Conservation (phyloP, 1,140 invertebrate genomes). For the Hypsibius dujardini region DNA sequence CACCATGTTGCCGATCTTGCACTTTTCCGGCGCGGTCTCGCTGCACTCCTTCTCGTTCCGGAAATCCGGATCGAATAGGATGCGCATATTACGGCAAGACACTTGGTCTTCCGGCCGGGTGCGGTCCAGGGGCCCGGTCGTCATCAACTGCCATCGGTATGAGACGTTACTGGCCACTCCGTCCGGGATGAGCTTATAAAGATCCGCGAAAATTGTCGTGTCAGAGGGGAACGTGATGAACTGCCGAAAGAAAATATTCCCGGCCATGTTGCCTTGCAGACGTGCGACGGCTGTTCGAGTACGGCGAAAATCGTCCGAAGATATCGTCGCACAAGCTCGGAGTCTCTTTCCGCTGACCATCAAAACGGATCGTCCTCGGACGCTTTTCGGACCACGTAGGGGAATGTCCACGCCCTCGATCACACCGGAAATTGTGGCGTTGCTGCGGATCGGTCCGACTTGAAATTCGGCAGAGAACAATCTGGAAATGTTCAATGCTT, state of each 20-base stretch:
- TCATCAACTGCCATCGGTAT: slow-evolving; percentile 9
- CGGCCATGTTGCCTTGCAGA: background rate
- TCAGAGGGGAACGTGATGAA: background rate
- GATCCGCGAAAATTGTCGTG: slow-evolving; percentile 8
- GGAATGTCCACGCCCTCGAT: background rate
- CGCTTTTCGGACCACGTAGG: background rate
- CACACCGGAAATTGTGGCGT: background rate
- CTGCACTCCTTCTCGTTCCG: background rate
- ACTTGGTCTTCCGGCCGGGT: background rate
- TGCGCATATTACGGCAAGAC: slow-evolving; percentile 6
- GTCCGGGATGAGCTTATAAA: slow-evolving; percentile 11
- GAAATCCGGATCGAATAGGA: slow-evolving; percentile 10
- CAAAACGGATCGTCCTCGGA: background rate
- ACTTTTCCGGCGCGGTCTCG: background rate
- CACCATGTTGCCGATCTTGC: background rate
- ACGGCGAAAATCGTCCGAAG: background rate
- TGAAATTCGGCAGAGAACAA: background rate
- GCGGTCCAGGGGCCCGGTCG: slow-evolving; percentile 11
- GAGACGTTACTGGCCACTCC: background rate
- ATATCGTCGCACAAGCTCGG: slow-evolving; percentile 3
- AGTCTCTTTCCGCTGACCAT: background rate
- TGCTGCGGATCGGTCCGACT: background rate
- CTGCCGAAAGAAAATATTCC: background rate
- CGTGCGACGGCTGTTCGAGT: background rate
- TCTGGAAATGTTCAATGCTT: slow-evolving; percentile 1